Conservation (phyloP, 2,113 vertebrate genomes). For the Brachyhypopomus occidentalis region DNA sequence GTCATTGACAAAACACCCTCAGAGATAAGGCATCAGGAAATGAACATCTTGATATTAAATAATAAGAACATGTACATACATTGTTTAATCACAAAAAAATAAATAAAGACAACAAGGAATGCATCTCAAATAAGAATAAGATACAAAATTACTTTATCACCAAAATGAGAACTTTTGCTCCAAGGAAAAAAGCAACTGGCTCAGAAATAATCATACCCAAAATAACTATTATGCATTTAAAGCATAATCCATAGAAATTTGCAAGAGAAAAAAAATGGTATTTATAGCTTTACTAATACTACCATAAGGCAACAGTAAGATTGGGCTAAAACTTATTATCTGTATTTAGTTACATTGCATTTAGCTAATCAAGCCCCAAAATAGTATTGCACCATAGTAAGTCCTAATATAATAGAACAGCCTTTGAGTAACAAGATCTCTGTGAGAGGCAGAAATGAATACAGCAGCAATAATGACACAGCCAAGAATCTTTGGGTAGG, state of each 20-base stretch:
- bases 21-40: no score
- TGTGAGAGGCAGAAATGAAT: background rate
- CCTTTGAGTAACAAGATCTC: background rate
- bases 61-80: background rate
- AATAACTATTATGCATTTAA: background rate
- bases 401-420: background rate
- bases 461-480: conserved; percentile 5
- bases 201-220: background rate
- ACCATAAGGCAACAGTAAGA: background rate
- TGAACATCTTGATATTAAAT: background rate
- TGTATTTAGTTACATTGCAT: background rate
- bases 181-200: no score
- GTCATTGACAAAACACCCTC: no score
- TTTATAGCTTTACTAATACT: background rate
- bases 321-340: background rate
- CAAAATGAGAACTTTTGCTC: background rate
- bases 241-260: background rate
- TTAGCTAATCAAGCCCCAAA: background rate
- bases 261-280: background rate
- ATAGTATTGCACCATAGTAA: background rate
- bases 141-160: background rate
- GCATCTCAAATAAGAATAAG: background rate
- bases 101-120: conserved; percentile 7
- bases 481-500: background rate
- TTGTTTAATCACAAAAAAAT: conserved; percentile 20